Base-by-base conservation (phyloP, 2,888 invertebrate species). In the Drosophila longiperda region DNA sequence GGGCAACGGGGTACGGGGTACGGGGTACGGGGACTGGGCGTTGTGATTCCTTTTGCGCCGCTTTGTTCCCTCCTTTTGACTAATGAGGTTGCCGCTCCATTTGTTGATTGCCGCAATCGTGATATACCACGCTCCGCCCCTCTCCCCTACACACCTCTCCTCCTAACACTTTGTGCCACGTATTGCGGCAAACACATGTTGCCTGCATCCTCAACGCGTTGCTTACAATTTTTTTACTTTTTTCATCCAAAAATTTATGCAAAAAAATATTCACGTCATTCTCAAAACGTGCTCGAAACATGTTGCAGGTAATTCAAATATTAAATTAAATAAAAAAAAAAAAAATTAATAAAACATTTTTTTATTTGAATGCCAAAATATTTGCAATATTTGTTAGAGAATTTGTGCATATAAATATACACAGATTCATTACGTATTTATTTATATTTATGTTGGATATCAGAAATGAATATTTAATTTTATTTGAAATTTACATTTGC, bases 61-160 rank as follows among this genome's bases (percentile, higher is more conserved):
- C 58, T 57, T 70, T 68, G 74, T 69, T 68, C 67, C 76, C 73
- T 71, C 53, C 66, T 63, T 81, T 73, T 81, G 81, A 82, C 81
- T 82, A 82, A 82, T 82, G 81, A 82, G 82, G 81, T 82, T 82
- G 81, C 78, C 78, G 82, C 82, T 81, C 81, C 81, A 79, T 82
- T 81, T 81, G 81, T 82, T 82, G 81, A 82, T 82, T 81, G 82
- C 81, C 79, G 78, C 81, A 82, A 76, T 82, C 82, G 76, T 74
- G 78, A 81, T 68, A 72, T 67, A 63, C 75, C 65, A 62, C 53
- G 68, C 75, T 29, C 58, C 45, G 26, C 52, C 17, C 34, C 63
- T 15, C 23, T 17, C 26, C 33, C 1, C 20, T 3, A 12, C 32
- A 11, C 32, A 6, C 17, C 34, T 20, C 49, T n/a, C n/a, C 29